Base-by-base conservation (phyloP, 2,113 vertebrate genomes). In the Penelope pileata region DNA sequence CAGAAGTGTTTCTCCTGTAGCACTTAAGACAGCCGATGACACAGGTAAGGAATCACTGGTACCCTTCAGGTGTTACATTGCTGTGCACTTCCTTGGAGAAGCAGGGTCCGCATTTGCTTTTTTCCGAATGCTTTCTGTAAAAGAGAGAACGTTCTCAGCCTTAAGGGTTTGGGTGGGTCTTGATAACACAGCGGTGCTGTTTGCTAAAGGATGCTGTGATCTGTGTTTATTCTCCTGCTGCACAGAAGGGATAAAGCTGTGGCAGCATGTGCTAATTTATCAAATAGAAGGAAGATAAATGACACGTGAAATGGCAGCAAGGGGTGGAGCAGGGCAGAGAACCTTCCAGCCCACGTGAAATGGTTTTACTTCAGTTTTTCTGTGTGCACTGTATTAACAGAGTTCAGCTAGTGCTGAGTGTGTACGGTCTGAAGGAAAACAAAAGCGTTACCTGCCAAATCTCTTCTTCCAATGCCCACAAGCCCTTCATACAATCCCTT, bases 401-500 rank as follows among this genome's bases (percentile, higher is more conserved):
- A 54, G 59, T 36, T 60, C 13, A 14, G 34, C 36, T 12, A 14
- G 58, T 9, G 48, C 36, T 82, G 23, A 3, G 5, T 30, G 54
- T 12, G 53, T 0, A 0, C 23, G 73, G 38, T 22, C 19, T 66
- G 45, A 75, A 90, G 73, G 22, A 70, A 91, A 34, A 47, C n/a
- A 58, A 0, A 78, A 86, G 43, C 7, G 92, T 98, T 96, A 99
- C 99, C 99, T 97, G 99, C 99, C 83, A 99, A 95, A 82, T 99
- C 98, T 76, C 94, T 97, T 91, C 98, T 98, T 42, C 98, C 98
- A 5, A 98, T 98, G 60, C 98, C 98, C 62, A 98, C 97, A 1
- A 99, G 98, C 29, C 98, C 98, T 97, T 99, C 98, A 0, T 99
- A 99, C 8, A 99, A 95, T 24, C 91, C 98, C 96, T 99, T 99